Evolutionary conservation across 1,140 invertebrate genomes (phyloP).

Genomic region (Drosophila orena): DNA sequence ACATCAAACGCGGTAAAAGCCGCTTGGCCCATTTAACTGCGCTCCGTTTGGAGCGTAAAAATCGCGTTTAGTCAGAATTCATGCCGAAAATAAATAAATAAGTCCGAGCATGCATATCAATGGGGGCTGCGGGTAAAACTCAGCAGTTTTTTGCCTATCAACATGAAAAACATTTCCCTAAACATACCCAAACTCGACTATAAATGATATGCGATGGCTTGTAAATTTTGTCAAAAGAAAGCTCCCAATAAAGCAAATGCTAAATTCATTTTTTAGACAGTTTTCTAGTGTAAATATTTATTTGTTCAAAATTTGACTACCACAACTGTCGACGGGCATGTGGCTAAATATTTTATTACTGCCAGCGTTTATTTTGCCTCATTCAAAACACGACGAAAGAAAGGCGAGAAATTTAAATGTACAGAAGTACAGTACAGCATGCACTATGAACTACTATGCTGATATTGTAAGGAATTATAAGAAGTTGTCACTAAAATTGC

Average conservation of each 20-base stretch:
- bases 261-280: background rate
- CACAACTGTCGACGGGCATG: conserved; percentile 7
- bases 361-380: background rate
- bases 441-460: background rate
- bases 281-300: conserved; percentile 6
- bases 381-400: too few relatives aligned
- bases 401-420: too few relatives aligned
- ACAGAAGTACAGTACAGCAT: background rate
- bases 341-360: conserved; percentile 29
- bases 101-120: conserved; percentile 14
- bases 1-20: conserved; percentile 39
- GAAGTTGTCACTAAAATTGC: too few relatives aligned
- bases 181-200: conserved; percentile 10
- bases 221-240: background rate
- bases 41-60: conserved; percentile 46
- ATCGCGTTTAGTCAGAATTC: conserved; percentile 46
- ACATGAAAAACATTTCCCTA: background rate
- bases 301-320: background rate
- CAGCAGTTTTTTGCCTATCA: background rate
- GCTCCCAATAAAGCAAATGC: too few relatives aligned
- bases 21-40: conserved; percentile 51
- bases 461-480: too few relatives aligned
- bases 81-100: conserved; percentile 37
- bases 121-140: background rate
- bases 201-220: background rate